Evolutionary conservation across 2,888 invertebrate genomes (phyloP).

Genomic region (Amiota mariae): DNA sequence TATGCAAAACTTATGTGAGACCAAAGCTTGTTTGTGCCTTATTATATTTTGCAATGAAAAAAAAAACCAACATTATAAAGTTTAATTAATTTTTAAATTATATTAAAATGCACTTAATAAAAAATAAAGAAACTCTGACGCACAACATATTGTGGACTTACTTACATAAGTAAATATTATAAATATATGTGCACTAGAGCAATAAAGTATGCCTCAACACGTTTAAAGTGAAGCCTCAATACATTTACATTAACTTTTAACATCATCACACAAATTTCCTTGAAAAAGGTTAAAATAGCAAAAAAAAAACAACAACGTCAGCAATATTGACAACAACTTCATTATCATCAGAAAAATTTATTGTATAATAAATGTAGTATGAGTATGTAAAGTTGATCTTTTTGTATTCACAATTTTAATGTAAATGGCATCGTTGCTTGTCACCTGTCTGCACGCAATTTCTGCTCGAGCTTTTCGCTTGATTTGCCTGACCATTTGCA

Average conservation of each 20-base stretch:
- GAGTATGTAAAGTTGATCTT: conserved; percentile 29
- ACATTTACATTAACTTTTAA: too few relatives aligned
- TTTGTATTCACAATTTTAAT: conserved; percentile 50
- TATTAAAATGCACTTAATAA: conserved; percentile 55
- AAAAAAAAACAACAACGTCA: not conserved
- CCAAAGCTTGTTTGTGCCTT: too few relatives aligned
- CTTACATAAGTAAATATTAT: too few relatives aligned
- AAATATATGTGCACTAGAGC: too few relatives aligned
- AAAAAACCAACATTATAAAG: not conserved
- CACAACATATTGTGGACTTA: conserved; percentile 11
- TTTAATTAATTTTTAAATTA: conserved; percentile 66
- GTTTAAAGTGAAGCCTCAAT: too few relatives aligned
- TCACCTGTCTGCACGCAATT: conserved; percentile 7
- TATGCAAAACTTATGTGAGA: too few relatives aligned
- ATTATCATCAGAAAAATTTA: conserved; percentile 20
- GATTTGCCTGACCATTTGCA: conserved; percentile 13
- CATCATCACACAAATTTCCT: too few relatives aligned
- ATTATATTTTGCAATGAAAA: too few relatives aligned
- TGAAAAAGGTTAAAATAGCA: too few relatives aligned
- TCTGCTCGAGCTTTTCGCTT: conserved; percentile 1
- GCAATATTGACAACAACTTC: conserved; percentile 31
- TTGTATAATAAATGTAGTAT: not conserved
- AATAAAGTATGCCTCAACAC: too few relatives aligned
- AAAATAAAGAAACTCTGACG: conserved; percentile 28
- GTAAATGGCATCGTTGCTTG: conserved; percentile 33